phyloP scores from a whole-genome alignment of 2,888 invertebrate species.

The Netelia fuscicornis region DNA sequence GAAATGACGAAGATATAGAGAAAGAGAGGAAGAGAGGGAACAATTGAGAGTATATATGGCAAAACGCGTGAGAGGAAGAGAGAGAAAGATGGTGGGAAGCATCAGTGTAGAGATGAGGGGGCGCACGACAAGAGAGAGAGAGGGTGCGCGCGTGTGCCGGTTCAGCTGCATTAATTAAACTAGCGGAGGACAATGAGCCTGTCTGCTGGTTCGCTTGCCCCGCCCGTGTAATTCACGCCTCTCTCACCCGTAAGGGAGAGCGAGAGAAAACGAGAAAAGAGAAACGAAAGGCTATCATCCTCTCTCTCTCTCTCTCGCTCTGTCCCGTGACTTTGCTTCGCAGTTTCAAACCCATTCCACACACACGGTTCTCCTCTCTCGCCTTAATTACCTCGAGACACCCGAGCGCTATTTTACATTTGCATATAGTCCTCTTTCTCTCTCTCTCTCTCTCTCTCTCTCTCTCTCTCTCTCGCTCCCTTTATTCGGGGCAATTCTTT shows the following conservation, averaged over 20 bases:
- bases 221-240: constrained; percentile 71
- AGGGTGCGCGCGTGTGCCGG: constrained; percentile 68
- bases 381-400: constrained; percentile 74
- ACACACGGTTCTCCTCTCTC: constrained; percentile 55
- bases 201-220: constrained; percentile 75
- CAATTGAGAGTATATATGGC: constrained; percentile 68
- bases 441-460: not conserved
- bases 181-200: constrained; percentile 84
- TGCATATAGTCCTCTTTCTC: constrained; percentile 32
- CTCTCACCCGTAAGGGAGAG: constrained; percentile 45
- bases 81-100: constrained; percentile 43
- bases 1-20: constrained; percentile 54
- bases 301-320: constrained; percentile 58
- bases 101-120: constrained; percentile 77
- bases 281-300: constrained; percentile 16
- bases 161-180: constrained; percentile 84
- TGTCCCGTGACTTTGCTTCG: constrained; percentile 78
- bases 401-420: constrained; percentile 63
- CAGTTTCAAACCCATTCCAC: constrained; percentile 76
- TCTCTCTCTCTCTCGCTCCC: constrained; percentile 2
- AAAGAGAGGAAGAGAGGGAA: constrained; percentile 8
- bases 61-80: constrained; percentile 62
- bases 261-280: constrained; percentile 38
- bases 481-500: constrained; percentile 57
- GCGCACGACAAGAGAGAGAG: constrained; percentile 74